phyloP scores from a whole-genome alignment of 2,797 vertebrate species.

The Onychomys leucogaster region DNA sequence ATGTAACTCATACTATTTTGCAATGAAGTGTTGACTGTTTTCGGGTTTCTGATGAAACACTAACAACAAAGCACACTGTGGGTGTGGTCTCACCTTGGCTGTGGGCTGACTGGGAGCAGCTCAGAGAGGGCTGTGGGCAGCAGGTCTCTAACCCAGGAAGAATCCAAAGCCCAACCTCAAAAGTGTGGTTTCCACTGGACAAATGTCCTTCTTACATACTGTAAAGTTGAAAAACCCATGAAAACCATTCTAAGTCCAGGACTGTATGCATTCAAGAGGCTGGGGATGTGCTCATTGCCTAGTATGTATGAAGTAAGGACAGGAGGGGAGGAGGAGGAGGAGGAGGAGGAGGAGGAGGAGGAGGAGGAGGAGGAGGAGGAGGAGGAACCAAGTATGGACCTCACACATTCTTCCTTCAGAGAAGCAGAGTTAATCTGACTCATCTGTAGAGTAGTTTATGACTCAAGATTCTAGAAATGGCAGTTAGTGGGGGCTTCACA shows the following conservation, averaged over 20 bases:
- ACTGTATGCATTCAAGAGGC: not conserved
- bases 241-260: not conserved
- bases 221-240: not conserved
- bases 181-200: not conserved
- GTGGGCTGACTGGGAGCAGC: not conserved
- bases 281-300: not conserved
- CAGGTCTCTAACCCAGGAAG: not conserved
- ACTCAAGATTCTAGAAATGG: constrained; percentile 6
- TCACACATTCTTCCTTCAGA: not conserved
- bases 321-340: too few species aligned
- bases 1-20: not conserved
- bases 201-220: not conserved
- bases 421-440: not conserved
- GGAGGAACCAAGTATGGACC: not conserved
- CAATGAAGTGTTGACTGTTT: not conserved
- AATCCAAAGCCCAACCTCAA: not conserved
- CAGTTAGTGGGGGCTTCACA: not conserved
- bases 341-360: too few species aligned
- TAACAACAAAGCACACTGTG: not conserved
- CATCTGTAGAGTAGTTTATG: not conserved
- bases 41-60: not conserved
- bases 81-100: not conserved
- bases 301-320: not conserved
- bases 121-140: not conserved
- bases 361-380: too few species aligned